Conservation (phyloP, 2,113 vertebrate species). For the Actenoides lindsayi region DNA sequence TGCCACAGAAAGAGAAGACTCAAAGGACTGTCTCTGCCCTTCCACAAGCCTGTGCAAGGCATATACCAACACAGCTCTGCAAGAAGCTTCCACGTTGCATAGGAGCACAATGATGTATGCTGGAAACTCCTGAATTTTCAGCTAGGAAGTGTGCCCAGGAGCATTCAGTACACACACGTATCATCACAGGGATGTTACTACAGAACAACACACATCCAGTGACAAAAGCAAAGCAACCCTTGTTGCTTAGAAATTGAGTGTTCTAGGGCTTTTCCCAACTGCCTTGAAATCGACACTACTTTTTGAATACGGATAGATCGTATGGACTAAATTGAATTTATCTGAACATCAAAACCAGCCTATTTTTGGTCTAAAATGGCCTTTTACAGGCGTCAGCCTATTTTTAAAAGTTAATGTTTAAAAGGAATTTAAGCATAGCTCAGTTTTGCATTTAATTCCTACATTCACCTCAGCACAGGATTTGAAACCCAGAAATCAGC, state of each 20-base stretch:
- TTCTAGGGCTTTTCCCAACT: not conserved
- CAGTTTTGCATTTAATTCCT: not conserved
- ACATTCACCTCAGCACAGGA: not conserved
- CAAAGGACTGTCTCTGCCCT: not conserved
- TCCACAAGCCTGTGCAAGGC: accelerated
- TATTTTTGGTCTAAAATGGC: not conserved
- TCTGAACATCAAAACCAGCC: not conserved
- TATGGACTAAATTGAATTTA: not conserved
- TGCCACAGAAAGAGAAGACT: not conserved
- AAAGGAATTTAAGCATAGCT: not conserved
- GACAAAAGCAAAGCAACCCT: not conserved
- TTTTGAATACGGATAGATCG: not conserved
- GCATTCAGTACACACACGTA: not conserved
- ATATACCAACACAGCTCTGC: not conserved
- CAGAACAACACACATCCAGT: not conserved
- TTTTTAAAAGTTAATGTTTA: not conserved
- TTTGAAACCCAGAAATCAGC: not conserved
- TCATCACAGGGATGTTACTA: not conserved
- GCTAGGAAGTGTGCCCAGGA: not conserved
- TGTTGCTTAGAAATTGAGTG: not conserved
- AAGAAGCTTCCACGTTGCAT: not conserved
- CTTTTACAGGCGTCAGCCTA: not conserved
- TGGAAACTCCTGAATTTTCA: not conserved
- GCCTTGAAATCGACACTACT: not conserved
- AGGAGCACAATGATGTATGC: not conserved